Conservation (phyloP, 2,797 vertebrate genomes). For the Streptopelia turtur region DNA sequence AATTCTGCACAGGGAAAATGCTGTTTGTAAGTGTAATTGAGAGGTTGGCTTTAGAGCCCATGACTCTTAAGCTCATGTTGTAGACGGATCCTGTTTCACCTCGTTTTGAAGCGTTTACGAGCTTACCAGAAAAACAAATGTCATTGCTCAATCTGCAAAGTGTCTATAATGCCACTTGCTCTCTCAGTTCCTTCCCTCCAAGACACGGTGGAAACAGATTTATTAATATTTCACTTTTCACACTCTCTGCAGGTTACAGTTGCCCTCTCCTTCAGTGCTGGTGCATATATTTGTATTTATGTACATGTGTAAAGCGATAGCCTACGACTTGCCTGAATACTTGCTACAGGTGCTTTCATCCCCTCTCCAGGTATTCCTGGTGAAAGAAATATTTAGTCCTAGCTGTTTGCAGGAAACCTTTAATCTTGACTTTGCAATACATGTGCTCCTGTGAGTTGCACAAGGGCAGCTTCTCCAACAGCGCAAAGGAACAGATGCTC, state of each 20-base stretch:
- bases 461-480: neutral
- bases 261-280: neutral
- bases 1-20: slow-evolving; percentile 15
- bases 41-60: neutral
- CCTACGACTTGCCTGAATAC: neutral
- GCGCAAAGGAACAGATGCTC: neutral
- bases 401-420: neutral
- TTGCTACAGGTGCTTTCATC: neutral
- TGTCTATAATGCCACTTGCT: slow-evolving; percentile 16
- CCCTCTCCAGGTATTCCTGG: neutral
- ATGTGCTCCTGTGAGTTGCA: neutral
- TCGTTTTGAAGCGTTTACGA: slow-evolving; percentile 46
- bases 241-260: neutral
- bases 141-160: slow-evolving; percentile 43
- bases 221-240: neutral
- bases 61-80: slow-evolving; percentile 6
- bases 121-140: slow-evolving; percentile 64
- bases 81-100: slow-evolving; percentile 53
- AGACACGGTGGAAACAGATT: neutral
- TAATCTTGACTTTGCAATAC: neutral
- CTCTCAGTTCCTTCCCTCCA: slow-evolving; percentile 36
- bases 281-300: neutral
- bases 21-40: slow-evolving; percentile 17
- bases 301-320: neutral
- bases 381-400: neutral